A percentile compares a stretch with the other conserved stretches of the same genome.
Conservation (phyloP, 2,888 invertebrate species). For the Erpobdella octoculata region DNA sequence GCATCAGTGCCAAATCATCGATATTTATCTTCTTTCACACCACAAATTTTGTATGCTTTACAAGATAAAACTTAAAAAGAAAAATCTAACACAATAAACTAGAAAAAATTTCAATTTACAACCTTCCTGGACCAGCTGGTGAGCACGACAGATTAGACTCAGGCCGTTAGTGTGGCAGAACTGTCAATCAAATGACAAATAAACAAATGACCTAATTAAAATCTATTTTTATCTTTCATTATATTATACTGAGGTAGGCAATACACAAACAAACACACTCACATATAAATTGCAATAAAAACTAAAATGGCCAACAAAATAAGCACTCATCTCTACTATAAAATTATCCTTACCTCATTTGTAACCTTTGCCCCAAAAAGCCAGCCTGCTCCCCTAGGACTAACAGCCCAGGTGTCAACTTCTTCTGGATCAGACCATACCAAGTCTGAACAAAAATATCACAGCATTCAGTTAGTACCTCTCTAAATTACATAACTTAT, state of each 20-base stretch:
- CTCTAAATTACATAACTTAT: neutral
- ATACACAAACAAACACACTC: neutral
- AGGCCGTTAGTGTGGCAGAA: constrained; percentile 89
- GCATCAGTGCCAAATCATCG: too few species aligned
- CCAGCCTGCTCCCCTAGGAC: constrained; percentile 95
- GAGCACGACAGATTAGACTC: constrained; percentile 88
- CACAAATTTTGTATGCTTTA: neutral
- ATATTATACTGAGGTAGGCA: too few species aligned
- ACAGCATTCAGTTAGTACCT: neutral
- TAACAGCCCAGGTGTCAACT: constrained; percentile 82
- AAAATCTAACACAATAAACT: neutral
- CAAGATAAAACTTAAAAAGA: neutral
- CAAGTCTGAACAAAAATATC: constrained; percentile 57
- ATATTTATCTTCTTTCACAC: too few species aligned
- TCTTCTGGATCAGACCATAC: constrained; percentile 99
- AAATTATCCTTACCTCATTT: constrained; percentile 54
- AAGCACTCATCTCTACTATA: neutral
- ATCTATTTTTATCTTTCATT: too few species aligned
- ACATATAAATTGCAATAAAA: neutral
- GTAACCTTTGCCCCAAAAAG: constrained; percentile 89
- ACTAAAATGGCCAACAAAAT: neutral
- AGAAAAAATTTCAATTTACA: neutral
- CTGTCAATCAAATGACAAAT: constrained; percentile 40
- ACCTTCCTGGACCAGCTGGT: constrained; percentile 98
- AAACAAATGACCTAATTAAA: neutral